Evolutionary conservation across 2,797 vertebrate genomes (phyloP), one percentile per base, ranked within the genome.

Genomic region (Distichodus sexfasciatus): DNA sequence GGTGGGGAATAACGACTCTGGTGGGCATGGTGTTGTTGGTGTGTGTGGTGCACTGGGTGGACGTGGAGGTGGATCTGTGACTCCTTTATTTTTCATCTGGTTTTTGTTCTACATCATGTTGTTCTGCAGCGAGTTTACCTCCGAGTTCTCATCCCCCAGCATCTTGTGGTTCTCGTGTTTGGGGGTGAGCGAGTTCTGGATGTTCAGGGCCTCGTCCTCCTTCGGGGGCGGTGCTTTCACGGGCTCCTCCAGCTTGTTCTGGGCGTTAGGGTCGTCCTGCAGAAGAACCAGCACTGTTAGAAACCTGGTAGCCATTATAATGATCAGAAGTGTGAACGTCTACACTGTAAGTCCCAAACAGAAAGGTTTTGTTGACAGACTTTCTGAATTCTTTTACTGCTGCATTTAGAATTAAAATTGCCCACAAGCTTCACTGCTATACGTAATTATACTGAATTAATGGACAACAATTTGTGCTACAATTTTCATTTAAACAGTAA

Each of bases 61-160:
- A 74, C 69, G 79, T 72, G 60, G 83, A 69, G 4, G 29, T 79
- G 19, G 59, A 64, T 46, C 36, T 38, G 59, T 41, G 31, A 21
- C 70, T 41, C 21, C 38, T 12, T n/a, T 29, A 35, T 36, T 58
- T 64, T 79, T 85, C 3, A n/a, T 51, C 31, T 50, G 1, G 4
- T 54, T 28, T 38, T 48, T 79, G 54, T 51, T 77, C 72, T 90
- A 98, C 85, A 96, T 95, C 91, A 96, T 90, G 92, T 96, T 96
- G 91, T 98, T 98, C 91, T 97, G 96, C 81, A 96, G 91, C 72
- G 95, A 97, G 88, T 96, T 96, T 82, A 93, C 92, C 78, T 96
- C 96, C 24, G 90, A 84, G 80, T 89, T 91, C 7, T 93, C 96
- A 79, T 89, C 93, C 76, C 84, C 92, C 82, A 94, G 92, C 54